A percentile compares a stretch with the other conserved stretches of the same genome.
phyloP scores from a whole-genome alignment of 2,888 invertebrate species.

The Eristalinus aeneus region DNA sequence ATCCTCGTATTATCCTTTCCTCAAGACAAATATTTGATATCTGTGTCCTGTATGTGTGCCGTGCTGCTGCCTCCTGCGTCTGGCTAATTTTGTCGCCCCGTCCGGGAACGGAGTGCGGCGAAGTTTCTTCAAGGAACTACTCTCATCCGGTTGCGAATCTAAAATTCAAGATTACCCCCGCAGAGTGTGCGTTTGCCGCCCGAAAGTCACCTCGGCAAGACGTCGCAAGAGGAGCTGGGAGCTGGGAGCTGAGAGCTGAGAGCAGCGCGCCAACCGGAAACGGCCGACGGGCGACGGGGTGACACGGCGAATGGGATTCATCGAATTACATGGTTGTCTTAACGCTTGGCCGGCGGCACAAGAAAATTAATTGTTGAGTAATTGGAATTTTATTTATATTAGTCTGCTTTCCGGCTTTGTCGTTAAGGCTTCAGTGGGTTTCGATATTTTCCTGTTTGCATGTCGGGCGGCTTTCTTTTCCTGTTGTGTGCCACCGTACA shows the following conservation, averaged over 20 bases:
- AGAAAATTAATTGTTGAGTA: constrained; percentile 81
- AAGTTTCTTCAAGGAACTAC: constrained; percentile 56
- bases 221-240: constrained; percentile 14
- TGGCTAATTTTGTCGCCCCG: constrained; percentile 50
- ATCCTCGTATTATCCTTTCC: constrained; percentile 62
- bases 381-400: constrained; percentile 81
- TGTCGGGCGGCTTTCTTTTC: constrained; percentile 2
- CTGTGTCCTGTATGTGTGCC: not conserved
- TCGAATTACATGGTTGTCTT: constrained; percentile 74
- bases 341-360: constrained; percentile 79
- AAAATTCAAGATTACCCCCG: constrained; percentile 40
- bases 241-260: not conserved
- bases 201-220: constrained; percentile 31
- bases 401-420: constrained; percentile 77
- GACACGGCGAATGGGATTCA: constrained; percentile 53
- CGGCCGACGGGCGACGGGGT: constrained; percentile 17
- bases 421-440: constrained; percentile 61
- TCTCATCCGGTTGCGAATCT: constrained; percentile 57
- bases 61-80: not conserved
- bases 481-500: not conserved
- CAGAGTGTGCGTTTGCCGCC: not conserved
- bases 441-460: constrained; percentile 67
- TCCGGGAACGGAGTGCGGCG: not conserved
- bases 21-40: constrained; percentile 53
- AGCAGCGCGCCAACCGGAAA: constrained; percentile 43